Base-by-base conservation (phyloP, 2,888 invertebrate genomes). In the Dryobotodes eremita region DNA sequence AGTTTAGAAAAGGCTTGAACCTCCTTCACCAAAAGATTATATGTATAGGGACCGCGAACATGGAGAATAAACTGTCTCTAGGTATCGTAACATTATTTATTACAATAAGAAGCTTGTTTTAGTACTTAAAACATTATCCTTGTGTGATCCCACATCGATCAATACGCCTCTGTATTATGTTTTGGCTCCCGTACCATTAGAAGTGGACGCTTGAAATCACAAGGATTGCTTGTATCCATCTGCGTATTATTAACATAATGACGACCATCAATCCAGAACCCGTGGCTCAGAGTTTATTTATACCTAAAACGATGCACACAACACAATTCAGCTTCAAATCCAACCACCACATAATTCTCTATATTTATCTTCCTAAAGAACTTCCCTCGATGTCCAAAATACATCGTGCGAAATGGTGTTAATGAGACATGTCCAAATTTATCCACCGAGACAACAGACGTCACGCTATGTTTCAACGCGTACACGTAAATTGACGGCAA, bases 351-450 rank as follows among this genome's bases (percentile, higher is more conserved):
- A 71, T 85, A 50, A 74, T 71, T 61, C 73, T 50, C 50, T 55
- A 68, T 20, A 68, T 77, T 66, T 70, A 76, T 71, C 26, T 74
- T 71, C 46, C 36, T 70, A 78, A 79, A 85, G 84, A 86, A 26
- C 69, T 85, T 80, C 77, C 71, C 77, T 31, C 83, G 48, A 55
- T 75, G 72, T 84, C 73, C 80, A 76, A 82, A 85, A 82, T 79
- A 85, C 79, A 80, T 83, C 69, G 83, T 81, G 62, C 80, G 74
- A 86, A 89, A 85, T 80, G 85, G 84, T 90, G 89, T 83, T 87
- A 90, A 89, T 86, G 82, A 89, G 74, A 85, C 87, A 88, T 84
- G 74, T 83, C 88, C 89, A 89, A 91, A 91, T 86, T 87, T 90
- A 91, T 80, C 84, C 69, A 59, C n/a, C 26, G 68, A 84, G 46